Percentiles rank a stretch among this genome's conserved stretches.
These are phyloP conservation scores for Aphelenchoides besseyi DNA, from an alignment of 1,140 invertebrate genomes.

Conservation along the genomic window DNA sequence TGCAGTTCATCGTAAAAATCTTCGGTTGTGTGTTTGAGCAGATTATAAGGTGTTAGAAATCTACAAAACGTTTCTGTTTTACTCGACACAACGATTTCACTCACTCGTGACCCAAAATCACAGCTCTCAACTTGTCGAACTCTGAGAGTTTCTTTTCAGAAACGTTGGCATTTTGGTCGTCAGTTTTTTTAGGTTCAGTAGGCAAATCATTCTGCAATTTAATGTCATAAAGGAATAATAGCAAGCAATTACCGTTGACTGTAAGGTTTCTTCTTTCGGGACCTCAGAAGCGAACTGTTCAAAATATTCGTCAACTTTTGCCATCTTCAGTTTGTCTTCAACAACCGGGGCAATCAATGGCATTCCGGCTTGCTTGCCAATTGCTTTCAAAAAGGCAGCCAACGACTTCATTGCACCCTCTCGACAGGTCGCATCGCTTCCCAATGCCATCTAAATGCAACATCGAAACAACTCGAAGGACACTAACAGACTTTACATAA, in stretches of 20 bases:
- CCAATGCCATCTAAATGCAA: constrained; percentile 40
- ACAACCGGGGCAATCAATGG: constrained; percentile 81
- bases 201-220: not conserved
- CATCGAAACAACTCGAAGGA: not conserved
- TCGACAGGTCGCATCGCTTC: constrained; percentile 63
- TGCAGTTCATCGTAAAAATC: constrained; percentile 26
- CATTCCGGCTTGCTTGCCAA: constrained; percentile 83
- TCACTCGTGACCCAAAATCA: not conserved
- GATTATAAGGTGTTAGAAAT: constrained; percentile 15
- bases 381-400: constrained; percentile 87
- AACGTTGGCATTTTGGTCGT: not conserved
- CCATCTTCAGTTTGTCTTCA: constrained; percentile 77
- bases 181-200: too few relatives aligned
- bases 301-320: constrained; percentile 84
- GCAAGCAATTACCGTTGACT: not conserved
- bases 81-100: too few relatives aligned
- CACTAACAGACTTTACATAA: not conserved
- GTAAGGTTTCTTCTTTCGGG: not conserved
- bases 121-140: not conserved
- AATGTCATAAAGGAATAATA: not conserved
- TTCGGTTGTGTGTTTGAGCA: constrained; percentile 25
- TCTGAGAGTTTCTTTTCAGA: not conserved
- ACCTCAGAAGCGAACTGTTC: constrained; percentile 81
- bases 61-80: too few relatives aligned
- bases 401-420: constrained; percentile 73